Conservation (phyloP, 2,113 vertebrate species). For the Xenopus laevis region DNA sequence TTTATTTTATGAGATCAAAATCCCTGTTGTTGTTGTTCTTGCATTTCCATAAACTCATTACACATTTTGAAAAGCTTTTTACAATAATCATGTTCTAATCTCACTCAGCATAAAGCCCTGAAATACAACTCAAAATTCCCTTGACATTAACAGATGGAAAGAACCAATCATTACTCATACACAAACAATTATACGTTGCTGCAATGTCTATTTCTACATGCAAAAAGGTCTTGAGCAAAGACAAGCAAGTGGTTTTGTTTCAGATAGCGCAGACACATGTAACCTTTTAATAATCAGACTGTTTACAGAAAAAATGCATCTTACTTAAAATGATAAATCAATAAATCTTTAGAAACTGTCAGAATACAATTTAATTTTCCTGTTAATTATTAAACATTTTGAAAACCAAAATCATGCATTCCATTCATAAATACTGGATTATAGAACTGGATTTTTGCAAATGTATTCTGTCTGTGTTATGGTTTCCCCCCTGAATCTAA, state of each 20-base stretch:
- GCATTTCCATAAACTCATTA: background rate
- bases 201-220: background rate
- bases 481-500: too few species aligned
- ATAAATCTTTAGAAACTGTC: too few species aligned
- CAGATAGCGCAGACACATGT: background rate
- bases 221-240: too few species aligned
- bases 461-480: too few species aligned
- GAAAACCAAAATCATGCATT: too few species aligned
- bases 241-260: too few species aligned
- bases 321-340: too few species aligned
- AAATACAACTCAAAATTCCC: background rate
- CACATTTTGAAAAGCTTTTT: background rate
- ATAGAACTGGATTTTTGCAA: too few species aligned
- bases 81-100: constrained; percentile 1
- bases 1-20: background rate
- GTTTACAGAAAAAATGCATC: too few species aligned
- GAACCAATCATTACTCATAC: background rate
- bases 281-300: background rate
- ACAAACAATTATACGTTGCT: background rate
- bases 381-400: background rate
- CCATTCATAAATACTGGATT: too few species aligned
- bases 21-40: background rate
- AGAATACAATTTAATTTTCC: background rate
- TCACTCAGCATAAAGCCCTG: background rate
- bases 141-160: background rate